Base-by-base conservation (phyloP, 2,797 vertebrate species). In the Melanotaenia pygmaea region DNA sequence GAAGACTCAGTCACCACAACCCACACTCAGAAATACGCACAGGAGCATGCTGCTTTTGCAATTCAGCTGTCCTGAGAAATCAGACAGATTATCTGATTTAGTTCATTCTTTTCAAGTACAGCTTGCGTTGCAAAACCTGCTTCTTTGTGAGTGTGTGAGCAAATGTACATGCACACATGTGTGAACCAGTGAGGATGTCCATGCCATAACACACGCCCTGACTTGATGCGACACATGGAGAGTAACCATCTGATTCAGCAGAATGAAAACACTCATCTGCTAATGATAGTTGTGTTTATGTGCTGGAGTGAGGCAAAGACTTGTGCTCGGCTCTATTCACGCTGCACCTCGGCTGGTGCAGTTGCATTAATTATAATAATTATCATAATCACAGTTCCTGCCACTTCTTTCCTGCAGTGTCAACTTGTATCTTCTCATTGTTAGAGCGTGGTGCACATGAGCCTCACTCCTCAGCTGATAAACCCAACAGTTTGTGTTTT, bases 211-310 rank as follows among this genome's bases (percentile, higher is more conserved):
- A 40, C 59, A 12, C 7, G 1, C 30, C 16, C 54, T 47, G 81
- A 80, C 69, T 56, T 67, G 18, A 75, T 74, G 68, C 24, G 62
- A 26, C 1, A 43, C 68, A 64, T 76, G 71, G 73, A 59, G 82
- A 78, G 67, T 34, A 73, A 60, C 38, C 2, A 64, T 63, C 65
- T 85, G 79, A 87, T 77, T 88, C 81, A 82, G 80, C 79, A 37
- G 54, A 62, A 32, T 66, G 47, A 79, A 62, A 76, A 66, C 32
- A 67, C 38, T 53, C 64, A 80, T 80, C 56, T 81, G 76, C 38
- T 76, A 59, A 74, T 82, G 77, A 75, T 77, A 76, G 26, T 69
- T 45, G 51, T 59, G 43, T 56, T 3, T 40, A 34, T 47, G 30
- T 59, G 59, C n/a, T 16, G 16, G 30, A 30, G n/a, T 54, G 16